Conservation (phyloP, 2,113 vertebrate genomes). For the human (Homo sapiens) region DNA sequence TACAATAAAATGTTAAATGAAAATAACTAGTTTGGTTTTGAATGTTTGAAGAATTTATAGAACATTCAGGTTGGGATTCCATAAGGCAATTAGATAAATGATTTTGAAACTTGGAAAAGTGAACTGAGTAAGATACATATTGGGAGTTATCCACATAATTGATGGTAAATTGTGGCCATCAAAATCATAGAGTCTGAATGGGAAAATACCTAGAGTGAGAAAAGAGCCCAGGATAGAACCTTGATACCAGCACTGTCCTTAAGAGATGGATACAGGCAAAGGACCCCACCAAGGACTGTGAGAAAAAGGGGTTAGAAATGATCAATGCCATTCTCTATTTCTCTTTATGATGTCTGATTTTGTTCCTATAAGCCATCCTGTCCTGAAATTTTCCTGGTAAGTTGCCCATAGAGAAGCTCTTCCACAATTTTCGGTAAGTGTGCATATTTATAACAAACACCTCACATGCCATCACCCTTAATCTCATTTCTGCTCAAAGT, state of each 20-base stretch:
- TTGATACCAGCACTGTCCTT: background rate
- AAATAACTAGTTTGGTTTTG: background rate
- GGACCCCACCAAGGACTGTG: background rate
- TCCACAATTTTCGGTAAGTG: background rate
- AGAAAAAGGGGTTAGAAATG: background rate
- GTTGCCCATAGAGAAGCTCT: background rate
- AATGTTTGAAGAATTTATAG: slow-evolving; percentile 3
- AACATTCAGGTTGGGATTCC: background rate
- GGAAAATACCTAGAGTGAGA: background rate
- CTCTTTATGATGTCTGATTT: background rate
- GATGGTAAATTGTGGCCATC: background rate
- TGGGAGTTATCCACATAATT: background rate
- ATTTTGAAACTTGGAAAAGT: slow-evolving; percentile 9
- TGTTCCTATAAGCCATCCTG: background rate
- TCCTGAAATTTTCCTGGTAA: background rate
- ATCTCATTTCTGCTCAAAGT: background rate
- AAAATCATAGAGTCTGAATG: background rate
- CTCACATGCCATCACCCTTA: background rate
- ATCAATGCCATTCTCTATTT: background rate
- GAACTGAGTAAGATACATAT: background rate
- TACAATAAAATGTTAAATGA: no score
- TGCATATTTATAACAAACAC: background rate
- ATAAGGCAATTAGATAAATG: background rate
- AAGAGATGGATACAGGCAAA: background rate
- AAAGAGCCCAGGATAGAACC: background rate